phyloP scores from a whole-genome alignment of 2,888 invertebrate genomes.

The Venusia cambrica region DNA sequence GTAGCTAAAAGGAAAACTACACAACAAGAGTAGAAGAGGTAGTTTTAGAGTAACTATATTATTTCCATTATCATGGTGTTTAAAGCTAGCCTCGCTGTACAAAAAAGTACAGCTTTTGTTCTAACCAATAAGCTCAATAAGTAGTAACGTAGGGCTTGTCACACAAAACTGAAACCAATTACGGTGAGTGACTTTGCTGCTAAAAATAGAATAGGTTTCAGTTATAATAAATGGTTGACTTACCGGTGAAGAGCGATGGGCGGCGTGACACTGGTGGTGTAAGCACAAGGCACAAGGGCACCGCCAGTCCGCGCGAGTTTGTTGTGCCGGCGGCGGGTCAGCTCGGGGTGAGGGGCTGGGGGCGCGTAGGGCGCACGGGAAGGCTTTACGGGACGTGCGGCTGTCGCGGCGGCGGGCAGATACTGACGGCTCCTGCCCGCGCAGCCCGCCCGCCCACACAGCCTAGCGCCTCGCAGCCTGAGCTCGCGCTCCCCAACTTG shows the following conservation, averaged over 20 bases:
- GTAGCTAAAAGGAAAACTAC: too few relatives aligned
- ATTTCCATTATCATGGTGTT: not conserved
- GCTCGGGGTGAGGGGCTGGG: constrained; percentile 31
- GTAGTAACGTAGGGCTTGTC: constrained; percentile 9
- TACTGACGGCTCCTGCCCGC: constrained; percentile 54
- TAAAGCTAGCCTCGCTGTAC: not conserved
- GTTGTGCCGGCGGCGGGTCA: constrained; percentile 56
- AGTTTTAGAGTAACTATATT: too few relatives aligned
- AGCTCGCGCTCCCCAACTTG: too few relatives aligned
- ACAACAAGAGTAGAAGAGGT: too few relatives aligned
- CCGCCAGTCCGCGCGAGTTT: constrained; percentile 45
- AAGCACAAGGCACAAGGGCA: constrained; percentile 53
- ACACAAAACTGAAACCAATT: constrained; percentile 19
- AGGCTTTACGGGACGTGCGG: constrained; percentile 60
- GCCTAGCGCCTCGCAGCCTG: constrained; percentile 41
- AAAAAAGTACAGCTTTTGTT: too few relatives aligned
- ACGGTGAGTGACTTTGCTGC: constrained; percentile 18
- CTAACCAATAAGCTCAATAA: constrained; percentile 9
- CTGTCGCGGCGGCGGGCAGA: constrained; percentile 62
- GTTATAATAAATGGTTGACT: constrained; percentile 44
- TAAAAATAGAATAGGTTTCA: constrained; percentile 27
- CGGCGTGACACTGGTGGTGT: constrained; percentile 34
- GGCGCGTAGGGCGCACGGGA: constrained; percentile 29
- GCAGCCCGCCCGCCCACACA: constrained; percentile 61
- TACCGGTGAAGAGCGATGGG: constrained; percentile 31